Base-by-base conservation (phyloP, 2,888 invertebrate genomes). In the Apamea monoglypha region DNA sequence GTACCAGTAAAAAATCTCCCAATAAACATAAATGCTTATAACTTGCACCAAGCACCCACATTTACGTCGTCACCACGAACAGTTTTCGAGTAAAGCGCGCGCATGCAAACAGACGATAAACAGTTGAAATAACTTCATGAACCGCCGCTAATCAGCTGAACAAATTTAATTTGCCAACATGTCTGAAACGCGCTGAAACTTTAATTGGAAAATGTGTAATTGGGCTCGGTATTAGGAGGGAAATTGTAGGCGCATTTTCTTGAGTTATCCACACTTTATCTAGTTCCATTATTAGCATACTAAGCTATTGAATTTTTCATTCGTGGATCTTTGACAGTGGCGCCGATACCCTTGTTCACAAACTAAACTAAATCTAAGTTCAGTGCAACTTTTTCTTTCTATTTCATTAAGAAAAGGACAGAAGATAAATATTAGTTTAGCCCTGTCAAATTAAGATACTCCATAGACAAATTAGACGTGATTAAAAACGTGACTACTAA, bases 41-140 rank as follows among this genome's bases (percentile, higher is more conserved):
- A 67, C 81, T 87, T 88, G 69, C 1, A 81, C 89, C 87, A 80
- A 3, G 8, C 73, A 66, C 64, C 50, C 36, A 74, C 74, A 80
- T 87, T 85, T 79, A 82, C 97, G 97, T 97, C 97, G 97, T 97
- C 97, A 97, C 95, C 96, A 97, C 97, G 80, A 97, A 97, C 97
- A 97, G 97, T 97, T 97, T 97, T 97, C 97, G 95, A 87, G 88
- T 84, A 84, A 87, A 84, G 72, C 80, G 77, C 64, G 82, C 84
- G 83, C 92, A 92, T 91, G 92, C 92, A 85, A 92, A 88, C 86
- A 71, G 14, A 81, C 92, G 80, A 91, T 92, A 91, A 92, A 90
- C 80, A 86, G 84, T 82, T 89, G 87, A 87, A 91, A 90, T 89
- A 87, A 90, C 85, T 90, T 90, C 90, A 87, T 87, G 88, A 85